Evolutionary conservation across 2,113 vertebrate species (phyloP).

Genomic region (Antigone vipio): DNA sequence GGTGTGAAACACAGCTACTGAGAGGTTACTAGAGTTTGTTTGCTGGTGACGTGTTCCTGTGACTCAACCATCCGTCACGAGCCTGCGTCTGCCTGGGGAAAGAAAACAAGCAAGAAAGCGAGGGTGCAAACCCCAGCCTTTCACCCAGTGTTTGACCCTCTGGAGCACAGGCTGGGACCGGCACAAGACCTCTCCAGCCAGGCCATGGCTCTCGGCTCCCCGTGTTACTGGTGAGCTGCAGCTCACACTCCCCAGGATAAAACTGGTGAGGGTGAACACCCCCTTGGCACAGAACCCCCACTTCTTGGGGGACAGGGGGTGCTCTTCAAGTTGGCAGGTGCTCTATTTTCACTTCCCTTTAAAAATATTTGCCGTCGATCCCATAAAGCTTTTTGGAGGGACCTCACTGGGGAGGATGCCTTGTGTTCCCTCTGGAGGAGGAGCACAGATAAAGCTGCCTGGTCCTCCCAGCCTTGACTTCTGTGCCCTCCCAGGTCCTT

Average conservation of each 20-base stretch:
- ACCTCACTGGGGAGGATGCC: too few species aligned
- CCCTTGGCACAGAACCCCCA: background rate
- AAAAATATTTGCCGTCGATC: background rate
- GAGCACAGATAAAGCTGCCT: rapidly evolving
- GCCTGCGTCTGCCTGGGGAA: background rate
- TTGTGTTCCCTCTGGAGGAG: background rate
- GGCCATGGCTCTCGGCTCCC: background rate
- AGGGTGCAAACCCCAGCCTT: background rate
- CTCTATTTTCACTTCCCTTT: background rate
- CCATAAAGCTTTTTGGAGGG: rapidly evolving
- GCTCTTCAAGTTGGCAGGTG: background rate
- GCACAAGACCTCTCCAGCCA: background rate
- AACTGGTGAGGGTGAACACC: background rate
- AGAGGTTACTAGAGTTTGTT: constrained; percentile 50
- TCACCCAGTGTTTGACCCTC: background rate
- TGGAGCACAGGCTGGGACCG: background rate
- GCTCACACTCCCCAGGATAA: background rate
- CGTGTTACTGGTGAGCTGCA: background rate
- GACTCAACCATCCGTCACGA: background rate
- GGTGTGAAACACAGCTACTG: background rate
- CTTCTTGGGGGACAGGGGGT: background rate
- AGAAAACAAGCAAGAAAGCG: background rate
- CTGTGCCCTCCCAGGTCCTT: background rate
- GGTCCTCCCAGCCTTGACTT: background rate
- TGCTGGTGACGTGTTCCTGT: constrained; percentile 2